Conservation (phyloP, 1,140 invertebrate species). For the Aradophagus sp. region DNA sequence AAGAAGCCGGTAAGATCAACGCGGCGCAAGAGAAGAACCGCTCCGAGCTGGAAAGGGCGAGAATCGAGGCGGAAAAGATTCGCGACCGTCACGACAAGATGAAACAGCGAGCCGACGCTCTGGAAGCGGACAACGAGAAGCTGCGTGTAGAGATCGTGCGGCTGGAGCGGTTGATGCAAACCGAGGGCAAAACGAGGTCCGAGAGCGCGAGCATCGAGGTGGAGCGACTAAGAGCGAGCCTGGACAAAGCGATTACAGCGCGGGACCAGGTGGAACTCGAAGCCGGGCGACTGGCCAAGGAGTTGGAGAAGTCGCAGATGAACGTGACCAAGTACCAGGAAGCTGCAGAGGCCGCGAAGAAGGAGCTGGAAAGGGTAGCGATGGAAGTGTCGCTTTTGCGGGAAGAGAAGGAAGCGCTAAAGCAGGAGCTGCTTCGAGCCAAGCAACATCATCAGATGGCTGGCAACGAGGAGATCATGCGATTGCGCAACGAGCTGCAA, state of each 20-base stretch:
- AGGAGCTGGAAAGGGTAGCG: slow-evolving; percentile 88
- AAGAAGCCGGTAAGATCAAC: slow-evolving; percentile 83
- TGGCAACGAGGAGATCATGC: slow-evolving; percentile 73
- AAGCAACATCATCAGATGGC: slow-evolving; percentile 83
- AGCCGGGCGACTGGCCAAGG: slow-evolving; percentile 87
- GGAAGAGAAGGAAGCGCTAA: slow-evolving; percentile 83
- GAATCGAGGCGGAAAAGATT: slow-evolving; percentile 90
- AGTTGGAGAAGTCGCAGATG: slow-evolving; percentile 89
- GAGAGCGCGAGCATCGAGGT: slow-evolving; percentile 81
- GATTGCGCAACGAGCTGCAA: slow-evolving; percentile 82
- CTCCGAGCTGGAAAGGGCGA: slow-evolving; percentile 83
- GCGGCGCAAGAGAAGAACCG: slow-evolving; percentile 85
- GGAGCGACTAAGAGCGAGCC: slow-evolving; percentile 87
- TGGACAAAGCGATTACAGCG: slow-evolving; percentile 87
- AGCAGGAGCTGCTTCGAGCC: slow-evolving; percentile 80
- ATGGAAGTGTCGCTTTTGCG: slow-evolving; percentile 86
- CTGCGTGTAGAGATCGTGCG: slow-evolving; percentile 81
- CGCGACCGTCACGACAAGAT: slow-evolving; percentile 89
- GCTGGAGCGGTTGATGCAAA: slow-evolving; percentile 80
- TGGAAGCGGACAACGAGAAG: slow-evolving; percentile 85
- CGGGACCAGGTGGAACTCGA: slow-evolving; percentile 89
- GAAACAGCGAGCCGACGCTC: slow-evolving; percentile 80
- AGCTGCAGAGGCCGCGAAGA: slow-evolving; percentile 84
- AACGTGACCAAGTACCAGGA: slow-evolving; percentile 88
- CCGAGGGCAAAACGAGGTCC: slow-evolving; percentile 73